phyloP scores from a whole-genome alignment of 2,113 vertebrate genomes.

The Eidolon helvum region DNA sequence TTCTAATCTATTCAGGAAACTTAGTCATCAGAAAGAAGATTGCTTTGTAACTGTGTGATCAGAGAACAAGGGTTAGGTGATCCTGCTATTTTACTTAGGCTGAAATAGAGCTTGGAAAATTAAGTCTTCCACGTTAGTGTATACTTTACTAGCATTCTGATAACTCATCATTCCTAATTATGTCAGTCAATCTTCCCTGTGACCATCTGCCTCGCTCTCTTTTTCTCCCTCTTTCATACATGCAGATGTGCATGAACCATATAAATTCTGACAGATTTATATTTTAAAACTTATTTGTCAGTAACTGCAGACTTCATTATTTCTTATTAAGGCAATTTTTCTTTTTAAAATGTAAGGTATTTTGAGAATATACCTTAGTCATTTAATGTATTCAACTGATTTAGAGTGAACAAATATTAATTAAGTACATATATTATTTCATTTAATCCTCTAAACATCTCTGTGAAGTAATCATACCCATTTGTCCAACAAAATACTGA shows the following conservation, averaged over 20 bases:
- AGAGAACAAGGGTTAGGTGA: background rate
- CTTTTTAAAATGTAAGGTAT: background rate
- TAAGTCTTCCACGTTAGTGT: background rate
- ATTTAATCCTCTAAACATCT: background rate
- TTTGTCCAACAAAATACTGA: background rate
- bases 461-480: background rate
- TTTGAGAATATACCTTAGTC: background rate
- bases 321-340: background rate
- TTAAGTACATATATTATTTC: background rate
- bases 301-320: background rate
- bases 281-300: background rate
- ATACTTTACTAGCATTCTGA: background rate
- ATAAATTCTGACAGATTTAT: background rate
- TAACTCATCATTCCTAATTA: background rate
- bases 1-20: background rate
- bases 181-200: background rate
- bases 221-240: background rate
- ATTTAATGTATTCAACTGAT: constrained; percentile 20
- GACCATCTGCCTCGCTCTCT: background rate
- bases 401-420: background rate
- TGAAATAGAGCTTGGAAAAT: background rate
- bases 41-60: background rate
- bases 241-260: background rate
- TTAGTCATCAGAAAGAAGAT: background rate
- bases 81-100: background rate